Base-by-base conservation (phyloP, 2,888 invertebrate species). In the Seira ritae region DNA sequence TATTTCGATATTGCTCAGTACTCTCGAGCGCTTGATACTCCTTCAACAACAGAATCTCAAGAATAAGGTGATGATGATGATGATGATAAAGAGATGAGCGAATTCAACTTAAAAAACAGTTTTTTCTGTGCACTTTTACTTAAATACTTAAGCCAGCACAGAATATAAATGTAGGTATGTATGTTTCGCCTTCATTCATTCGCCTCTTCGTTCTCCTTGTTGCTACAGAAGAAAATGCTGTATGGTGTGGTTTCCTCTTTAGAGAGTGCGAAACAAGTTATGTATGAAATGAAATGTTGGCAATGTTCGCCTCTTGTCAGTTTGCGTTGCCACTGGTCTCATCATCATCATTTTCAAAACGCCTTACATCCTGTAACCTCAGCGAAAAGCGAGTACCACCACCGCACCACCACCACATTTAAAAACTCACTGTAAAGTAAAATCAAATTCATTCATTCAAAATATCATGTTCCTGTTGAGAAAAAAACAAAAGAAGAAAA, bases 321-420 rank as follows among this genome's bases (percentile, higher is more conserved):
- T 50, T 50, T 50, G 50, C 50, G 50, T 50, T 50, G 50, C 50
- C 50, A 50, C 50, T 50, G 12, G 50, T 15, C 22, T 75, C 67
- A 66, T 62, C 37, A 17, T 72, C 19, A 22, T n/a, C 60, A 70
- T 74, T 68, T 68, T 75, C 42, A 69, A 60, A 74, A 68, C 70
- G 75, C 62, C 75, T 50, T 72, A 81, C 81, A 81, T 81, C 81
- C 81, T 81, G 75, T 81, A 81, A 75, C 71, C 76, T 71, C 76
- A 70, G 76, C 76, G 68, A 78, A 50, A 50, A 50, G 50, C 3
- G 50, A 50, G 50, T 50, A 50, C 50, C 50, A 50, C 17, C 15
- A 50, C 50, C 17, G 17, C 50, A n/a, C 12, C 17, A 50, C 12
- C 12, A n/a, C 50, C 50, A n/a, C 50, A 15, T 12, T 50, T 73